Conservation (phyloP, 2,113 vertebrate species). For the Elephas maximus region DNA sequence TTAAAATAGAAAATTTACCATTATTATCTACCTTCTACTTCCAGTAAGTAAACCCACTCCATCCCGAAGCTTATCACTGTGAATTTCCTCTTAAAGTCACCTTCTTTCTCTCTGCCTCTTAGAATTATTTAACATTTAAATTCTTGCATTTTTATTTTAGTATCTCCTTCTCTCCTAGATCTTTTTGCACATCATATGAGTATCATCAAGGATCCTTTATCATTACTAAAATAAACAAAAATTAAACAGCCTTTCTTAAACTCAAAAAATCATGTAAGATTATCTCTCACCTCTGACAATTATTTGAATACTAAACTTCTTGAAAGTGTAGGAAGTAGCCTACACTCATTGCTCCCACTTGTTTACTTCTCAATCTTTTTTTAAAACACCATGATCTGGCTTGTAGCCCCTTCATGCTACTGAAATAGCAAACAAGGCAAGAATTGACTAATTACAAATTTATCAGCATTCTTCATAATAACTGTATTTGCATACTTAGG, state of each 20-base stretch:
- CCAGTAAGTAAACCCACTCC: neutral
- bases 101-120: neutral
- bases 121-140: neutral
- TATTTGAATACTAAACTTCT: neutral
- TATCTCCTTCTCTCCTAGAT: neutral
- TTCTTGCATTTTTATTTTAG: neutral
- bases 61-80: neutral
- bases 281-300: fast-evolving
- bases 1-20: neutral
- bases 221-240: neutral
- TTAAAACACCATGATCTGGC: fast-evolving
- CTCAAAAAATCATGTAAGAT: neutral
- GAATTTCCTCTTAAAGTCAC: neutral
- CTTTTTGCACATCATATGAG: neutral
- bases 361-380: neutral
- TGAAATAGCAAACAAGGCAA: neutral
- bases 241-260: neutral
- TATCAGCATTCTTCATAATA: neutral
- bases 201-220: neutral
- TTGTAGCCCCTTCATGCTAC: too few species aligned
- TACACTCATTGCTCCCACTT: neutral
- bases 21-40: neutral
- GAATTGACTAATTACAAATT: neutral
- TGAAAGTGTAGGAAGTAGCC: neutral
- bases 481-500: neutral